phyloP scores from a whole-genome alignment of 1,140 invertebrate genomes.

The Drosophila teissieri region DNA sequence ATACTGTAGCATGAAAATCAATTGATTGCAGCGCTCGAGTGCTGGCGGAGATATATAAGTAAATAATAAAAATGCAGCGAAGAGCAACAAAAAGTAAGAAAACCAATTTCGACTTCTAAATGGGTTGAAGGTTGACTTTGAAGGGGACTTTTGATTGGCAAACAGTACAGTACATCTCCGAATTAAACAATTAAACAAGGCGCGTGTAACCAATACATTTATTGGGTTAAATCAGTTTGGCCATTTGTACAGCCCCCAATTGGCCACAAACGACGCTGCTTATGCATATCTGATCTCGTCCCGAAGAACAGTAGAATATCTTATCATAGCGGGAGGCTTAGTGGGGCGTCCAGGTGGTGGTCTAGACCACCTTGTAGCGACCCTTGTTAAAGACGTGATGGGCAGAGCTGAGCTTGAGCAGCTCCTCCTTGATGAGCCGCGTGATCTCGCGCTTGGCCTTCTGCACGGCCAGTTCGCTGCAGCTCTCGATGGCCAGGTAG shows the following conservation, averaged over 20 bases:
- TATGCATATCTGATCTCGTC: neutral
- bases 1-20: constrained; percentile 82
- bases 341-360: neutral
- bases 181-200: neutral
- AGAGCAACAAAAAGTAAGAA: constrained; percentile 60
- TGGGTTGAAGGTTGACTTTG: no score
- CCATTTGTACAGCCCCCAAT: neutral
- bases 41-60: constrained; percentile 67
- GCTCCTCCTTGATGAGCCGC: constrained; percentile 98
- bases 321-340: neutral
- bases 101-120: neutral
- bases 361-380: constrained; percentile 97
- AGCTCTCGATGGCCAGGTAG: constrained; percentile 99
- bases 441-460: constrained; percentile 99
- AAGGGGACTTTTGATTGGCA: neutral
- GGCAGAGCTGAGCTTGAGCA: constrained; percentile 94
- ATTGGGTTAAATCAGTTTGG: constrained; percentile 3
- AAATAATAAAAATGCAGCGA: constrained; percentile 71
- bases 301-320: neutral
- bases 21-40: constrained; percentile 62
- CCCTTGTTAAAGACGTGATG: constrained; percentile 95
- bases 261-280: neutral
- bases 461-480: constrained; percentile 97
- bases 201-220: constrained; percentile 3
- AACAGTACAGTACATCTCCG: no score